Evolutionary conservation across 2,113 vertebrate species (phyloP).

Genomic region (Corydoras maculifer): DNA sequence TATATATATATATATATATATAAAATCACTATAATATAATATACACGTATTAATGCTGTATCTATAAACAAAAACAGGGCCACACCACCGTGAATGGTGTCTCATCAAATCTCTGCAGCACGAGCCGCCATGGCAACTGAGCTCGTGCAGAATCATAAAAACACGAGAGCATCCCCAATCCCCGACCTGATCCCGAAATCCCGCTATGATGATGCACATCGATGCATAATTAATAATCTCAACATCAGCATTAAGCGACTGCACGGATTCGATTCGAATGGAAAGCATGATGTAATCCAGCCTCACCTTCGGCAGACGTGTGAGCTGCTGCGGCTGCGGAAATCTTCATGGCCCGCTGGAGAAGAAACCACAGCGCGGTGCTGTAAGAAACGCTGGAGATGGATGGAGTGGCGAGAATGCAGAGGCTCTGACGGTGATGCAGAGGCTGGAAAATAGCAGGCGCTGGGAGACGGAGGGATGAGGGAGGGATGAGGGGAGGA

Average conservation of each 20-base stretch:
- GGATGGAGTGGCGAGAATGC: background rate
- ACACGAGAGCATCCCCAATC: background rate
- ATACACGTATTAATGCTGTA: no score
- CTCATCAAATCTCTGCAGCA: constrained; percentile 4
- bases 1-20: no score
- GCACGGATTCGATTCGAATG: no score
- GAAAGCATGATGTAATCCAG: background rate
- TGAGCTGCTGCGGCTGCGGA: background rate
- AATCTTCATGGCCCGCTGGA: constrained; percentile 24
- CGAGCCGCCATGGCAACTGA: constrained; percentile 14
- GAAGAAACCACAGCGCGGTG: background rate
- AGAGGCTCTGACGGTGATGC: constrained; percentile 9
- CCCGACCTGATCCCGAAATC: no score
- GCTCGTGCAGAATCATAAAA: background rate
- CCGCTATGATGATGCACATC: no score
- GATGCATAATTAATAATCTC: no score
- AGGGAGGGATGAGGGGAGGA: constrained; percentile 30
- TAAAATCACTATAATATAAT: no score
- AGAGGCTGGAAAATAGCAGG: constrained; percentile 30
- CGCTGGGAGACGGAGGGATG: background rate
- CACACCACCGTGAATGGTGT: no score
- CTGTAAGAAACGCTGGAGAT: background rate
- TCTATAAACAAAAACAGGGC: no score
- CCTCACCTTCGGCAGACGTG: constrained; percentile 20
- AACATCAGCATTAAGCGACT: no score